Evolutionary conservation across 2,888 invertebrate species (phyloP), one percentile per base, ranked within the genome.

Genomic region (Sesamia inferens): DNA sequence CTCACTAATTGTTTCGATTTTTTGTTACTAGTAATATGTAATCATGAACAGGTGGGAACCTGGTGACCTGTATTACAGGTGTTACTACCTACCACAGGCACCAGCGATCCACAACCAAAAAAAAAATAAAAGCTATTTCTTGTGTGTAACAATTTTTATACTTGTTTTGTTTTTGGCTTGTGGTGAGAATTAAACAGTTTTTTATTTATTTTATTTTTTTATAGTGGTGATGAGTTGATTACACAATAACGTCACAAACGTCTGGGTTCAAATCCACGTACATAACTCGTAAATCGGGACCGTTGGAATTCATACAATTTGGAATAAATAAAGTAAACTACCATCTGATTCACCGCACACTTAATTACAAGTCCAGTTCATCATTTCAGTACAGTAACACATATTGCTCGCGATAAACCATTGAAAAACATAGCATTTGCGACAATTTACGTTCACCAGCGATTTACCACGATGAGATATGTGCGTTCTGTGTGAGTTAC

Each of bases 391-490:
- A 87, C 86, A 88, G 81, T 88, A 85, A 88, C 86, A 84, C 89
- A 91, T 90, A 90, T 88, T 87, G 89, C 85, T 73, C 24, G 86
- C 89, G 85, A 91, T 93, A 93, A 90, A 92, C 87, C 90, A 91
- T 88, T 89, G 88, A 90, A 94, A 93, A 93, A 94, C 92, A 93
- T 90, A 89, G 89, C 89, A 90, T 92, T 92, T 90, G 89, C 88
- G 82, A 90, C 91, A 92, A 94, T 94, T 92, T 93, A 94, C 92
- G 91, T 87, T 81, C 87, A 79, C 73, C 75, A 85, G 88, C 90
- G 92, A 93, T 93, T 92, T 91, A 92, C 92, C 88, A 86, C 91
- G 90, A 91, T 91, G 92, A 93, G 91, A 92, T 92, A 93, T 89
- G 89, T 85, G 78, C 82, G 84, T 10, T 48, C 67, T 47, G 74